phyloP scores from a whole-genome alignment of 1,140 invertebrate species.

The Lordiphosa clarofinis region DNA sequence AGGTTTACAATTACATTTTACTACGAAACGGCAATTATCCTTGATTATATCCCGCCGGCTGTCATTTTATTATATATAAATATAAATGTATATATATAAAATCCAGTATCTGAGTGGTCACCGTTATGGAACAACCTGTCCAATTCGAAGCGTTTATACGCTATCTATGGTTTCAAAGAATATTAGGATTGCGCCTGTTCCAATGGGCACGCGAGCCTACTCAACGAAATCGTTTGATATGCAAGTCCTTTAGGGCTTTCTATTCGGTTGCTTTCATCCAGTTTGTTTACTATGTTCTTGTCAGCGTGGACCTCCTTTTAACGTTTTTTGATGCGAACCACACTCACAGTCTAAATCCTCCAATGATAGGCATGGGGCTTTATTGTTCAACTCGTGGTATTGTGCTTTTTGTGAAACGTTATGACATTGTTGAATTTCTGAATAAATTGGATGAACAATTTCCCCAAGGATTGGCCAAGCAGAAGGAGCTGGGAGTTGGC shows the following conservation, averaged over 20 bases:
- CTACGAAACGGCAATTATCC: too few relatives aligned
- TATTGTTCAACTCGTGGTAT: constrained; percentile 32
- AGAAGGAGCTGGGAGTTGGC: constrained; percentile 12
- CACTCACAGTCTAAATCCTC: constrained; percentile 16
- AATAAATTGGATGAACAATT: constrained; percentile 39
- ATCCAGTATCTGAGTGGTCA: too few relatives aligned
- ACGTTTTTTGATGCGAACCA: not conserved
- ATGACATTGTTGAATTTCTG: constrained; percentile 30
- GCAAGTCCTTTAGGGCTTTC: constrained; percentile 3
- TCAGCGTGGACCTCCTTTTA: constrained; percentile 7
- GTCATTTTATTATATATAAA: too few relatives aligned
- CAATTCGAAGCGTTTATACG: constrained; percentile 29
- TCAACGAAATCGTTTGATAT: constrained; percentile 12
- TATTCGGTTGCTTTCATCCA: not conserved
- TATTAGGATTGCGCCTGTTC: constrained; percentile 7
- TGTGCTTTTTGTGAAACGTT: constrained; percentile 33
- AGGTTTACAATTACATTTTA: too few relatives aligned
- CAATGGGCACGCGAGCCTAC: constrained; percentile 15
- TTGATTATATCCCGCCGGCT: too few relatives aligned
- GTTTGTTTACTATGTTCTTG: constrained; percentile 2
- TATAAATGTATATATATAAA: too few relatives aligned
- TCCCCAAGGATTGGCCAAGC: constrained; percentile 17
- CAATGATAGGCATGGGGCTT: constrained; percentile 33
- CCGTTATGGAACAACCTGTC: not conserved
- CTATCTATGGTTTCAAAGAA: constrained; percentile 3